Evolutionary conservation across 2,113 vertebrate species (phyloP).

Genomic region (Channa argus): DNA sequence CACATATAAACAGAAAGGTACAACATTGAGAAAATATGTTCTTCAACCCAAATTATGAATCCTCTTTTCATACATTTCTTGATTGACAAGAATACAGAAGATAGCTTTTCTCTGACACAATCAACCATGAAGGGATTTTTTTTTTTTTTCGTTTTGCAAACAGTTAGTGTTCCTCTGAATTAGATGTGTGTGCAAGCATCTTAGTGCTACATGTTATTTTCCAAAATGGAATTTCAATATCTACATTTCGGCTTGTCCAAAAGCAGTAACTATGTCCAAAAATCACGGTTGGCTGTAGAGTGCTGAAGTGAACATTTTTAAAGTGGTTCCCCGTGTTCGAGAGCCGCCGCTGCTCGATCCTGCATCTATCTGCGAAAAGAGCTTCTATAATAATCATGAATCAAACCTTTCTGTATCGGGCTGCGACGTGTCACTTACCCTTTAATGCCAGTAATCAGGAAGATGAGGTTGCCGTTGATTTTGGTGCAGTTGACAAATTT

Average conservation of each 20-base stretch:
- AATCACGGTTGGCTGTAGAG: too few species aligned
- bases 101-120: background rate
- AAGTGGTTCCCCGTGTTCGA: too few species aligned
- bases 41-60: background rate
- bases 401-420: background rate
- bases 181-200: background rate
- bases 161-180: background rate
- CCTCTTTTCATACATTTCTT: background rate
- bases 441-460: constrained; percentile 97
- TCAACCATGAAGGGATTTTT: too few species aligned
- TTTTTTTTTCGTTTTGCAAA: background rate
- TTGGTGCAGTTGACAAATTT: constrained; percentile 98
- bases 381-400: too few species aligned
- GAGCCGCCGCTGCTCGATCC: too few species aligned
- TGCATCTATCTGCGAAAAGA: too few species aligned
- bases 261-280: too few species aligned
- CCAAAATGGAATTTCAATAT: too few species aligned
- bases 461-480: constrained; percentile 98
- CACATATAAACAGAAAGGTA: constrained; percentile 1
- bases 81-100: background rate
- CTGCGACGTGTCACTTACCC: constrained; percentile 84
- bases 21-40: background rate
- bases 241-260: too few species aligned
- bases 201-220: too few species aligned
- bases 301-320: too few species aligned